phyloP scores from a whole-genome alignment of 2,888 invertebrate genomes.

The Hirtodrosophila trivittata region DNA sequence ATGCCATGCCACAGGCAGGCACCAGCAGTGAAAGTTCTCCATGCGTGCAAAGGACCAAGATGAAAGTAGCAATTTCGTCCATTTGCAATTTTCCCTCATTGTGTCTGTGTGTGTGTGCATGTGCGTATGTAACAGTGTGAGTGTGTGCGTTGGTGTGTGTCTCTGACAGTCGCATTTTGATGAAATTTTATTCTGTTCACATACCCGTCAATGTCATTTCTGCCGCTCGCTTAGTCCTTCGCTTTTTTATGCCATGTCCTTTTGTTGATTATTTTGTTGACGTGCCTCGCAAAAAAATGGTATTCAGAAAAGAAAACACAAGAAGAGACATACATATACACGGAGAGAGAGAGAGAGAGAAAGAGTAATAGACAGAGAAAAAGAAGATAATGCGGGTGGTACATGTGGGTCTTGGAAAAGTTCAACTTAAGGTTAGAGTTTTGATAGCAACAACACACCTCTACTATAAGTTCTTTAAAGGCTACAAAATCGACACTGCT shows the following conservation, averaged over 20 bases:
- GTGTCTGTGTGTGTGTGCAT: slow-evolving; percentile 8
- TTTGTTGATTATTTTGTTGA: slow-evolving; percentile 81
- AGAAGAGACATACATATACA: slow-evolving; percentile 5
- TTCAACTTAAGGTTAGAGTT: no score
- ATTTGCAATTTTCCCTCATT: slow-evolving; percentile 73
- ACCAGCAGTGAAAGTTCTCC: slow-evolving; percentile 71
- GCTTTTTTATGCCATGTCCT: slow-evolving; percentile 58
- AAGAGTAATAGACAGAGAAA: not conserved
- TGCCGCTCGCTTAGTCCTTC: slow-evolving; percentile 65
- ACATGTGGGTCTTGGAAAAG: not conserved
- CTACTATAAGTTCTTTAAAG: no score
- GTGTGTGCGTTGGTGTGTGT: slow-evolving; percentile 25
- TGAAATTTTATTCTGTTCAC: slow-evolving; percentile 78
- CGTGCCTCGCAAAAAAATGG: slow-evolving; percentile 47
- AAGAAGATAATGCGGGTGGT: slow-evolving; percentile 6
- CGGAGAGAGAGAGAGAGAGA: not conserved
- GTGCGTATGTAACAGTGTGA: slow-evolving; percentile 14
- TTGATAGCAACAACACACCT: no score
- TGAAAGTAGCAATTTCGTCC: slow-evolving; percentile 77
- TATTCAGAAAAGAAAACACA: slow-evolving; percentile 10
- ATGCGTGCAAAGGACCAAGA: slow-evolving; percentile 69
- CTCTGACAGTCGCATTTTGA: slow-evolving; percentile 75
- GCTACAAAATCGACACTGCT: no score
- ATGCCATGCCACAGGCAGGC: slow-evolving; percentile 10
- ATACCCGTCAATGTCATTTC: slow-evolving; percentile 80